Evolutionary conservation across 2,888 invertebrate species (phyloP).

Genomic region (Mimumesa dahlbomi): DNA sequence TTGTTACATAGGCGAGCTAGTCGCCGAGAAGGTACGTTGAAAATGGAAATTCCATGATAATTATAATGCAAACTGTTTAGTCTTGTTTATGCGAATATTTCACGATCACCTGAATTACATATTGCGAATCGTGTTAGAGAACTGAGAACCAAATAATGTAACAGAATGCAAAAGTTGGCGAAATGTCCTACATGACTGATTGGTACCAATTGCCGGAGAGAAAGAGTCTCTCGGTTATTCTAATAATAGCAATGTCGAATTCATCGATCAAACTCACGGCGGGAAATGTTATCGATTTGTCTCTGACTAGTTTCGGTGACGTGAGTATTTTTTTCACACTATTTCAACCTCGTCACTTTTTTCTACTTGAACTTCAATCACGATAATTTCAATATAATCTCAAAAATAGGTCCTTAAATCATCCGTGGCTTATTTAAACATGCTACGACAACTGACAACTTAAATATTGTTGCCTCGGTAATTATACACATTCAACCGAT

Average conservation of each 20-base stretch:
- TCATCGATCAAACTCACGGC: slow-evolving; percentile 68
- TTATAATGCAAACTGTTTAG: no score
- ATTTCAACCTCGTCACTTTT: background rate
- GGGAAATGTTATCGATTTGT: slow-evolving; percentile 68
- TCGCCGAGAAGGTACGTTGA: slow-evolving; percentile 61
- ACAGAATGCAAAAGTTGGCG: slow-evolving; percentile 53
- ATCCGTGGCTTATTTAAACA: slow-evolving; percentile 58
- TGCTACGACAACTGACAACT: slow-evolving; percentile 56
- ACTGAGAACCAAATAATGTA: no score
- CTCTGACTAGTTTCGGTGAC: slow-evolving; percentile 64
- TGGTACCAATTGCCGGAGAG: slow-evolving; percentile 59
- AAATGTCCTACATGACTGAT: slow-evolving; percentile 57
- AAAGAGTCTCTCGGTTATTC: slow-evolving; percentile 51
- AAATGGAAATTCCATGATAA: no score
- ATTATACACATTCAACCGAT: no score
- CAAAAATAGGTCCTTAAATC: slow-evolving; percentile 55
- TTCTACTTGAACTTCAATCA: background rate
- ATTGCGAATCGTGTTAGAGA: no score
- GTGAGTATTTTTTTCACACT: no score
- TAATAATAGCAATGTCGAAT: slow-evolving; percentile 67
- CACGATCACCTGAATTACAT: no score
- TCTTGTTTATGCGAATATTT: no score
- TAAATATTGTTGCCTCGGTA: no score
- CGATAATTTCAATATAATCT: background rate
- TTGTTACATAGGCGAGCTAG: slow-evolving; percentile 71